Percentiles rank a stretch among this genome's conserved stretches.
These are phyloP conservation scores for Pentalonia nigronervosa DNA, from an alignment of 1,140 invertebrate genomes.

Conservation along the genomic window DNA sequence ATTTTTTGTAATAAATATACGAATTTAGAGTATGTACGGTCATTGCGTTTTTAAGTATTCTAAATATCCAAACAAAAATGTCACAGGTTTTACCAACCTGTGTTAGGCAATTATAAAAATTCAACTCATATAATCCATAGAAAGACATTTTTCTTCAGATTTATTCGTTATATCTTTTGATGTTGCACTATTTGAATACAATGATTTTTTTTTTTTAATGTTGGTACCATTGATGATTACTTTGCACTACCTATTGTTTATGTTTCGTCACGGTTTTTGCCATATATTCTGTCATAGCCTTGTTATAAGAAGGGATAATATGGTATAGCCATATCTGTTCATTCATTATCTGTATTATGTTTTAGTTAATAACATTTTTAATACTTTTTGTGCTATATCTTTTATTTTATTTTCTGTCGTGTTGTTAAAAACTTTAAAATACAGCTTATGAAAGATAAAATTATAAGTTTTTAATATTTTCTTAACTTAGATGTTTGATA, in stretches of 20 bases:
- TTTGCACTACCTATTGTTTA: background rate
- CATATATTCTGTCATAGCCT: background rate
- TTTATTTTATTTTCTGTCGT: background rate
- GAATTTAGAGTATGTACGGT: too few species aligned
- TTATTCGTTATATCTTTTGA: background rate
- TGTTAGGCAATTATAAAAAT: background rate
- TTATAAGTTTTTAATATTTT: slow-evolving; percentile 5
- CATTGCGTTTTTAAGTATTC: background rate
- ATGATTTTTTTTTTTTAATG: background rate
- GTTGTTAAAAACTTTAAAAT: slow-evolving; percentile 19
- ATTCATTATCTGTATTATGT: background rate
- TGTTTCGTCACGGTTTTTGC: background rate
- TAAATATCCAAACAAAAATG: background rate
- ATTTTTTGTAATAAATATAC: too few species aligned
- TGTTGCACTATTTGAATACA: background rate
- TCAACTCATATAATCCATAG: background rate
- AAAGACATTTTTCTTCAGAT: background rate
- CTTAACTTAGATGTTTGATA: background rate
- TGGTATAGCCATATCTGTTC: too few species aligned
- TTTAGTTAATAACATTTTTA: background rate
- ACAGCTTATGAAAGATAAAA: background rate
- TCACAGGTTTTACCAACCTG: fast-evolving
- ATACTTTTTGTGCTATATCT: background rate
- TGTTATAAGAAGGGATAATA: background rate
- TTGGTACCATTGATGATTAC: background rate